Evolutionary conservation across 2,113 vertebrate species (phyloP).

Genomic region (Callopanchax toddi): DNA sequence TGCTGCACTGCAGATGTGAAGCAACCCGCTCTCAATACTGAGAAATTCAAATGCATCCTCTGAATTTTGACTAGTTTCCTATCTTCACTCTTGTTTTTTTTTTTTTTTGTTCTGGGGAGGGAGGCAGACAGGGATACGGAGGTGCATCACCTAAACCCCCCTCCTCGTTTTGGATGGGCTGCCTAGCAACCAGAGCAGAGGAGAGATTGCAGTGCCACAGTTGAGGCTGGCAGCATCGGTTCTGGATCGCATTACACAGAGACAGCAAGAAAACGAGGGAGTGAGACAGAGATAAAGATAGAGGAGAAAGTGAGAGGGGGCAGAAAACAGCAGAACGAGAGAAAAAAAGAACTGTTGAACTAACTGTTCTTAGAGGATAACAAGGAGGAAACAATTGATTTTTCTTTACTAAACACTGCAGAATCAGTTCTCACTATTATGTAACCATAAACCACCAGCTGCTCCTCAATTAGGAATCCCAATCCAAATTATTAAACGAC

Average conservation of each 20-base stretch:
- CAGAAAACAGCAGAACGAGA: slow-evolving; percentile 31
- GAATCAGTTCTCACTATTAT: slow-evolving; percentile 20
- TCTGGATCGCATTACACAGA: slow-evolving; percentile 80
- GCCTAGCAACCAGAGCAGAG: slow-evolving; percentile 75
- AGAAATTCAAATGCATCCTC: slow-evolving; percentile 31
- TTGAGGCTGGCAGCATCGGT: slow-evolving; percentile 68
- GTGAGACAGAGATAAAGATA: slow-evolving; percentile 65
- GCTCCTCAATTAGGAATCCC: slow-evolving; percentile 5
- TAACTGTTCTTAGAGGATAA: slow-evolving; percentile 16
- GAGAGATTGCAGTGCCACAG: slow-evolving; percentile 71
- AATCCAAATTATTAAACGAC: background rate
- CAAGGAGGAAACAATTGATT: slow-evolving; percentile 17
- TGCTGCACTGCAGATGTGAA: slow-evolving; percentile 66
- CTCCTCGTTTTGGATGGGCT: slow-evolving; percentile 60
- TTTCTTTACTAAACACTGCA: slow-evolving; percentile 7
- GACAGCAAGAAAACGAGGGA: slow-evolving; percentile 73
- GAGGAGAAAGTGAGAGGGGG: slow-evolving; percentile 55
- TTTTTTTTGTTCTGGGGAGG: slow-evolving; percentile 20
- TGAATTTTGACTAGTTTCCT: slow-evolving; percentile 29
- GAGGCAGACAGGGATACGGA: slow-evolving; percentile 48
- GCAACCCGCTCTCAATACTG: slow-evolving; percentile 12
- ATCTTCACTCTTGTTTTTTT: background rate
- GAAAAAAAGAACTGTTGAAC: slow-evolving; percentile 12
- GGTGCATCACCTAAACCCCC: slow-evolving; percentile 47
- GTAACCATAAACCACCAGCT: background rate